These are phyloP conservation scores for Aurelia coerulea DNA, from an alignment of 30 jellyfish, hydroid and myxozoan species.

Conservation along the genomic window DNA sequence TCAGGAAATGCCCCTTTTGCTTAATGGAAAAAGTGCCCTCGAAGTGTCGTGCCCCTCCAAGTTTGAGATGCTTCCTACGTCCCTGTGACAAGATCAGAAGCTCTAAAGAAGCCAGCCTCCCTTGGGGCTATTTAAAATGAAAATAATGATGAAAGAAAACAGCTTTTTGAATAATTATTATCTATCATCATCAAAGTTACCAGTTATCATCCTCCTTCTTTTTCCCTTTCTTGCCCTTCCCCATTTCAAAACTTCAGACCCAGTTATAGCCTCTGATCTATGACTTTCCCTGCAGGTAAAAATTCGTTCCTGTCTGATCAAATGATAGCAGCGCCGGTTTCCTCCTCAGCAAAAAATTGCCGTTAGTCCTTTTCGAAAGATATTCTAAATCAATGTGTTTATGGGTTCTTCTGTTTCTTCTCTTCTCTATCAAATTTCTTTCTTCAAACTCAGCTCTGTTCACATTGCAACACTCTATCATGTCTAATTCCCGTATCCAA, in stretches of 20 bases:
- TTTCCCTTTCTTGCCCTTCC: slow-evolving; percentile 76
- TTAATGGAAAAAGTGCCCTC: too few species aligned
- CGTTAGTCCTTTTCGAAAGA: neutral
- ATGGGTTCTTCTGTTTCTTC: neutral
- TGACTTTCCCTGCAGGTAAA: too few species aligned
- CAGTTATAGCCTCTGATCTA: neutral
- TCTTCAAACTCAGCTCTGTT: neutral
- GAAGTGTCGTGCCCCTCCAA: too few species aligned
- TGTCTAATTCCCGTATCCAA: neutral
- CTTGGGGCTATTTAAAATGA: too few species aligned
- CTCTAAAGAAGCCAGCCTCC: too few species aligned
- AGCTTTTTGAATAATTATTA: neutral
- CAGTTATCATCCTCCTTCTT: slow-evolving; percentile 72
- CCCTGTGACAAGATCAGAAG: too few species aligned
- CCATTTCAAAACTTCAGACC: slow-evolving; percentile 22
- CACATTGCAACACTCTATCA: slow-evolving; percentile 39
- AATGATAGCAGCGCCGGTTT: too few species aligned
- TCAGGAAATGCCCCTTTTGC: too few species aligned
- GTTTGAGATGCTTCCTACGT: too few species aligned
- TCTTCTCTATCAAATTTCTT: neutral
- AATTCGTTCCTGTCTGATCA: too few species aligned
- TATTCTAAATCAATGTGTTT: neutral
- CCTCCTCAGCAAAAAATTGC: too few species aligned
- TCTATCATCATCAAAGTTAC: neutral
- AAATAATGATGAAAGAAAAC: too few species aligned